A percentile compares a stretch with the other conserved stretches of the same genome.
Evolutionary conservation across 2,113 vertebrate species (phyloP).

Genomic region (Muntiacus muntjak): DNA sequence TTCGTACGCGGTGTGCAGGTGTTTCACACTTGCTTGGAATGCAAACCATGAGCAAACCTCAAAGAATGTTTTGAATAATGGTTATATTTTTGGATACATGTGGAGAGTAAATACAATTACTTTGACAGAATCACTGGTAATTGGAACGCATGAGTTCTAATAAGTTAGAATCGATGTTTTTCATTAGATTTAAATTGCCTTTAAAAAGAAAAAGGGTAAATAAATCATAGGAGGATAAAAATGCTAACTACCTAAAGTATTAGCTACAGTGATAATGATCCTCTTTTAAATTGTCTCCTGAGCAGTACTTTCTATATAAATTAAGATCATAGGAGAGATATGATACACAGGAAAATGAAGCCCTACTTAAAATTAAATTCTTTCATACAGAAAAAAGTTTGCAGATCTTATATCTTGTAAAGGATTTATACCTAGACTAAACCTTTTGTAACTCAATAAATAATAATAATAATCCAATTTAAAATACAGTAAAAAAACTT

Average conservation of each 20-base stretch:
- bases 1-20: rapidly evolving
- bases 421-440: neutral
- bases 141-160: neutral
- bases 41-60: neutral
- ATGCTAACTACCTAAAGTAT: neutral
- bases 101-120: neutral
- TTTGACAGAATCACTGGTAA: conserved; percentile 1
- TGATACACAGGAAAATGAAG: neutral
- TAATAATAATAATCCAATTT: neutral
- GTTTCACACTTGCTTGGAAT: neutral
- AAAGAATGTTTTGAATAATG: neutral
- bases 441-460: neutral
- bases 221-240: neutral
- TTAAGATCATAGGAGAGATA: neutral
- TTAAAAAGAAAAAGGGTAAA: conserved; percentile 21
- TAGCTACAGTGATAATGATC: neutral
- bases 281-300: neutral
- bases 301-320: neutral
- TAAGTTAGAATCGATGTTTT: conserved; percentile 3
- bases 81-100: neutral
- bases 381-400: neutral
- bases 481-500: neutral
- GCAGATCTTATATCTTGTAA: neutral
- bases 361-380: neutral
- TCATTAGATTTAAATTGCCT: neutral